Base-by-base conservation (phyloP, 2,797 vertebrate species). In the Pangasius sanitwongsei region DNA sequence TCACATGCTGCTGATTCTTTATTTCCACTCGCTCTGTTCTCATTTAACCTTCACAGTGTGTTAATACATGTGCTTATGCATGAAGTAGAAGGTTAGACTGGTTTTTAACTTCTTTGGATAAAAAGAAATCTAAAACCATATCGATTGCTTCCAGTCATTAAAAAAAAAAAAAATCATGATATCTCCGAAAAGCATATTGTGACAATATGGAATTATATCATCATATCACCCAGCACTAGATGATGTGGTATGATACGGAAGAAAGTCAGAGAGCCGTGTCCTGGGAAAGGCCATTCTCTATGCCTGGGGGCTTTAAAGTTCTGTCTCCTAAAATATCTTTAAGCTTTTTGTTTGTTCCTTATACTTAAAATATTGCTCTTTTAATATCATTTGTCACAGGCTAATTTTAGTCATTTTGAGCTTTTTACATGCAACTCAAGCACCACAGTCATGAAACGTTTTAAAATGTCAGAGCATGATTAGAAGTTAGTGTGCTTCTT, bases 271-370 rank as follows among this genome's bases (percentile, higher is more conserved):
- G 82, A 57, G 25, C 59, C 61, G 9, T 87, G 72, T 80, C 61
- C 72, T 90, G 80, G 86, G 86, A 90, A 85, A 84, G 70, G 82
- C 50, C 50, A 41, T 8, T 67, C 28, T 31, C 57, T 50, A 37
- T 81, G 82, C 50, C 78, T 75, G 31, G 31, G 53, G 65, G 77
- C 75, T 75, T 88, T 72, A 69, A 70, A 59, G 57, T n/a, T 87
- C 48, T 65, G 34, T 65, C 63, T 84, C 70, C 34, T 75, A 86
- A 86, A 88, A 69, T 86, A 57, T 53, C 84, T 48, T 86, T 44
- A 59, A 55, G 28, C 34, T 41, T 25, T 63, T 74, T 70, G 37
- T 48, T 81, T 86, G 25, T 75, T 75, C 59, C 44, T 65, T 41
- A 7, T 69, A 53, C 48, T 81, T 72, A 41, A 34, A 89, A 69